These are phyloP conservation scores for Mus pahari DNA, from an alignment of 2,113 vertebrate genomes.

Conservation along the genomic window DNA sequence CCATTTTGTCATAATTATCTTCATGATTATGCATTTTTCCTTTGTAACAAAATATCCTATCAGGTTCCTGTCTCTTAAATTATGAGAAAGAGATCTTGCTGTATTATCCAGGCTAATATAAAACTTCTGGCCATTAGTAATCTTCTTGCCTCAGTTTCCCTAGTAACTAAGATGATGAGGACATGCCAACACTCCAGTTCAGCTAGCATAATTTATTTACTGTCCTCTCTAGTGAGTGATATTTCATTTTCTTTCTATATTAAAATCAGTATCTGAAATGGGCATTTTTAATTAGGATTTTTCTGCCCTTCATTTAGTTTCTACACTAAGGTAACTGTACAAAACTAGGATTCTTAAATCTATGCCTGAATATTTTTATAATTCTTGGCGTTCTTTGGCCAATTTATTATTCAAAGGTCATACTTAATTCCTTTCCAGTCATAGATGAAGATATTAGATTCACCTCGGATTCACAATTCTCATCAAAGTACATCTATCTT, in stretches of 20 bases:
- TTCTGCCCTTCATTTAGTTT: background rate
- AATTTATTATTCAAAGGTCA: background rate
- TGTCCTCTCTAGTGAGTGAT: background rate
- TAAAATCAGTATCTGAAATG: background rate
- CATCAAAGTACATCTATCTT: background rate
- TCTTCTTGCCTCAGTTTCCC: background rate
- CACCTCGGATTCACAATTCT: background rate
- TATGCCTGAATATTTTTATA: conserved; percentile 9
- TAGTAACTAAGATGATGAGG: too few relatives aligned
- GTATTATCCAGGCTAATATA: background rate
- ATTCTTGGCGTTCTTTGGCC: background rate
- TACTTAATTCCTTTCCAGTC: background rate
- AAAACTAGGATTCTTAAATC: background rate
- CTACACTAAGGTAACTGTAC: background rate
- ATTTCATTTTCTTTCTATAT: conserved; percentile 27
- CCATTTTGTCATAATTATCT: background rate
- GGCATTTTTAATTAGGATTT: background rate
- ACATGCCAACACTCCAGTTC: background rate
- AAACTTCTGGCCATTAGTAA: background rate
- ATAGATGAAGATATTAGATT: background rate
- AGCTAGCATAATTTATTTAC: conserved; percentile 8
- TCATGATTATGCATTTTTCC: background rate
- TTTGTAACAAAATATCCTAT: background rate
- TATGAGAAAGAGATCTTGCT: background rate
- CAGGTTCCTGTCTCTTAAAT: background rate